Base-by-base conservation (phyloP, 2,113 vertebrate genomes). In the Cyprinodon tularosa region DNA sequence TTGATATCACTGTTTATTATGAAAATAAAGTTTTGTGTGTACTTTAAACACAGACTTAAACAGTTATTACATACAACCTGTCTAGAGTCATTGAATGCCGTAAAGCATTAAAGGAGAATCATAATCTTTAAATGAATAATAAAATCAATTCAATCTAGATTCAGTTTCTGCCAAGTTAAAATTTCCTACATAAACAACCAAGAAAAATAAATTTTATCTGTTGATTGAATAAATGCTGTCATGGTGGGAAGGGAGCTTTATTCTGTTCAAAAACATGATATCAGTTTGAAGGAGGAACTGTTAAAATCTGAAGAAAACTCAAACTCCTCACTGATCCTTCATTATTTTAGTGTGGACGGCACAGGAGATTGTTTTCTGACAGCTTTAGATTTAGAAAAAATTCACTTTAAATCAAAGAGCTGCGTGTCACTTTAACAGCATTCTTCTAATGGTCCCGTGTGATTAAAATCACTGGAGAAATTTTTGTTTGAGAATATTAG, bases 1-100 rank as follows among this genome's bases (percentile, higher is more conserved):
- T 17, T 50, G 61, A 50, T 64, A 22, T 60, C 65, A 14, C 10
- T 76, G 63, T 88, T 88, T 90, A 50, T 87, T 76, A 15, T 91
- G 76, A 60, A 81, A 88, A 91, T 64, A 70, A 3, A 80, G 29
- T 47, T 4, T 7, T 77, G 74, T 80, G 42, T 69, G 29, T 59
- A 87, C 63, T 20, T 39, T 7, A 29, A 66, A 82, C 84, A 70
- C 38, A 66, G 36, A 39, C 37, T 67, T 22, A 66, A 48, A 66
- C 63, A 65, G 13, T 3, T 45, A 45, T 10, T 45, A 10, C 50
- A 57, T 42, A 42, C 4, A 42, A 15, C 50, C 20, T 6, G 20
- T n/a, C 20, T n/a, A 57, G 2, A 3, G n/a, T 7, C 6, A 64
- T 45, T 53, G 48, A 5, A 6, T 20, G 8, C 48, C 17, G 3